A percentile compares a stretch with the other conserved stretches of the same genome.
Evolutionary conservation across 2,113 vertebrate genomes (phyloP).

Genomic region (Macrotis lagotis): DNA sequence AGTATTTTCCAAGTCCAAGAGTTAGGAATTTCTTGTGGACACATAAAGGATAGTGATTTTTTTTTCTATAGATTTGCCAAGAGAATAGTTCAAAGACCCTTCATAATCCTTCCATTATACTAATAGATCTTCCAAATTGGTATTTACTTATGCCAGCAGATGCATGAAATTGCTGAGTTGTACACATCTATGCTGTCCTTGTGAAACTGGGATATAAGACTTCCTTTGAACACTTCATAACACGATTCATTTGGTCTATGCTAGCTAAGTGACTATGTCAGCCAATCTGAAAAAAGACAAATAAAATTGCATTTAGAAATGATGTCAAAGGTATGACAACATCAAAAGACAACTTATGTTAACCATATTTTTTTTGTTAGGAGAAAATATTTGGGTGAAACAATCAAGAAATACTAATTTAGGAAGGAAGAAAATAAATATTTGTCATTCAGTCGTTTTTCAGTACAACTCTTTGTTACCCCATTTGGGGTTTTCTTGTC

Average conservation of each 20-base stretch:
- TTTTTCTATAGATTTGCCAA: background rate
- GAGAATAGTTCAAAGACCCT: constrained; percentile 3
- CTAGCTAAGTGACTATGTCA: constrained; percentile 36
- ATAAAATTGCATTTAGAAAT: constrained; percentile 43
- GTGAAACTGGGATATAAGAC: constrained; percentile 29
- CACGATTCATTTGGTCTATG: constrained; percentile 23
- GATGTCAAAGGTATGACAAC: constrained; percentile 28
- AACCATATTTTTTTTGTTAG: constrained; percentile 26
- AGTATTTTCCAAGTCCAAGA: constrained; percentile 20
- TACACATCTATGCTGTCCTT: constrained; percentile 19
- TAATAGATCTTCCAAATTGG: background rate
- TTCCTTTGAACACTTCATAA: background rate
- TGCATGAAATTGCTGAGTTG: constrained; percentile 11
- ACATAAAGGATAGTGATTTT: constrained; percentile 33
- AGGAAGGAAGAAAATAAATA: background rate
- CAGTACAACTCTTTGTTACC: background rate
- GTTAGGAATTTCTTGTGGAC: background rate
- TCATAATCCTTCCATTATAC: background rate
- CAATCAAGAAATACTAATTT: background rate
- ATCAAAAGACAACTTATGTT: background rate
- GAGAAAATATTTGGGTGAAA: constrained; percentile 52
- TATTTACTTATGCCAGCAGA: background rate
- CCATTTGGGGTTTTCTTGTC: background rate
- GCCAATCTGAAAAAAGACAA: constrained; percentile 39
- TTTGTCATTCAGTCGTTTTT: background rate